Conservation (phyloP, 2,797 vertebrate genomes). For the Hozukius guyotensis region DNA sequence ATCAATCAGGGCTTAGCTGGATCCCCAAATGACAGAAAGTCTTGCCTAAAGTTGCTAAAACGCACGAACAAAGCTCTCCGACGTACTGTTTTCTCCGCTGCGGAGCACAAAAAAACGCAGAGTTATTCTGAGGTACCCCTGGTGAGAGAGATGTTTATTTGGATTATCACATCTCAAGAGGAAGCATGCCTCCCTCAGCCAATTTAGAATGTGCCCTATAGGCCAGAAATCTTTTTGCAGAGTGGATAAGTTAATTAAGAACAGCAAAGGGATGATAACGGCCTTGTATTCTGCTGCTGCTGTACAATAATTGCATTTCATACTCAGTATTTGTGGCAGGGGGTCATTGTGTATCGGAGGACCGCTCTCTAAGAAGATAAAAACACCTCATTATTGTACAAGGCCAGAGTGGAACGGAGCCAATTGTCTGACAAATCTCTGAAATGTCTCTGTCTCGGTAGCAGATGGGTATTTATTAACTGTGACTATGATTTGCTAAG, state of each 20-base stretch:
- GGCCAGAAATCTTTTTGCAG: conserved; percentile 59
- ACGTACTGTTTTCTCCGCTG: neutral
- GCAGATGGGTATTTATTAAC: conserved; percentile 14
- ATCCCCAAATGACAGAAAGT: conserved; percentile 42
- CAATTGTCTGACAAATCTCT: conserved; percentile 24
- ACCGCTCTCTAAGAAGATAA: conserved; percentile 38
- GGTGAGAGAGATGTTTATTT: conserved; percentile 65
- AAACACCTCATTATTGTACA: conserved; percentile 41
- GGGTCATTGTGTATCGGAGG: conserved; percentile 50
- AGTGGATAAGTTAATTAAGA: conserved; percentile 76
- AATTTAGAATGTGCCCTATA: conserved; percentile 65
- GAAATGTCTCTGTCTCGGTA: conserved; percentile 1
- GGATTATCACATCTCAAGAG: conserved; percentile 66
- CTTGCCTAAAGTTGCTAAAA: conserved; percentile 48
- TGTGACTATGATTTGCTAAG: neutral
- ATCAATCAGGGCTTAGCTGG: conserved; percentile 48
- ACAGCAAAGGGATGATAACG: conserved; percentile 58
- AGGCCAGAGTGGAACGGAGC: conserved; percentile 4
- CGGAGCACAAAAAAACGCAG: conserved; percentile 12
- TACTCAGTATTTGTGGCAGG: conserved; percentile 51
- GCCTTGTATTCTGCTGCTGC: conserved; percentile 55
- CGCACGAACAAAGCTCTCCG: conserved; percentile 40
- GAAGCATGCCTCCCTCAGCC: conserved; percentile 52
- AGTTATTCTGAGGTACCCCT: conserved; percentile 54
- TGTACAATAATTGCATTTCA: conserved; percentile 67